phyloP scores from a whole-genome alignment of 2,888 invertebrate genomes.

The Parnassius smintheus region DNA sequence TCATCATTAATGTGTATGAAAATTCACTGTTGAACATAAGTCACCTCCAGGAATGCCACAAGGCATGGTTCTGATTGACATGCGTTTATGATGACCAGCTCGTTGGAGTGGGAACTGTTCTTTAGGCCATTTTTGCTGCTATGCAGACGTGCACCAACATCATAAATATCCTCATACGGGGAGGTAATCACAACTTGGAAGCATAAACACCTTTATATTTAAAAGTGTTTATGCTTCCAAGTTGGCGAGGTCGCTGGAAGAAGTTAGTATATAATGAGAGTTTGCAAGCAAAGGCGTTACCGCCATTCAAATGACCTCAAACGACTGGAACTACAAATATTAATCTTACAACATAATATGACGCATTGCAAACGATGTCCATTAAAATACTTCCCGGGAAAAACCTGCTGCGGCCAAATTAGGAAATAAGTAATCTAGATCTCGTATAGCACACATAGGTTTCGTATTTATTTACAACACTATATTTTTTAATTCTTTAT shows the following conservation, averaged over 20 bases:
- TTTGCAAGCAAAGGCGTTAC: background rate
- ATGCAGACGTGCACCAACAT: too few species aligned
- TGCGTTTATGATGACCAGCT: too few species aligned
- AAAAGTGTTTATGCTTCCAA: background rate
- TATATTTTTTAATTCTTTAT: slow-evolving; percentile 8
- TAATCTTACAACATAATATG: slow-evolving; percentile 9
- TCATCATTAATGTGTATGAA: too few species aligned
- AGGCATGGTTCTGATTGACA: too few species aligned
- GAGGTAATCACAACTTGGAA: background rate
- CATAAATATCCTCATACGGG: too few species aligned
- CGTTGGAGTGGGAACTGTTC: too few species aligned
- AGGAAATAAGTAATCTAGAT: slow-evolving; percentile 24
- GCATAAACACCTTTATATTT: background rate
- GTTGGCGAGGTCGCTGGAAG: background rate
- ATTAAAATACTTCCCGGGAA: slow-evolving; percentile 22
- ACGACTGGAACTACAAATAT: slow-evolving; percentile 15
- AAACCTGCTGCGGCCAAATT: slow-evolving; percentile 24
- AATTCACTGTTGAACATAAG: too few species aligned
- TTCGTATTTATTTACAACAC: slow-evolving; percentile 7
- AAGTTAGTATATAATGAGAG: background rate
- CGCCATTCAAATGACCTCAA: slow-evolving; percentile 18
- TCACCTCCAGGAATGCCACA: too few species aligned
- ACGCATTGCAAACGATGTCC: slow-evolving; percentile 21
- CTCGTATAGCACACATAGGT: slow-evolving; percentile 8
- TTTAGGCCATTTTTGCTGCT: too few species aligned